Evolutionary conservation across 2,113 vertebrate genomes (phyloP).

Genomic region (Gallinago media): DNA sequence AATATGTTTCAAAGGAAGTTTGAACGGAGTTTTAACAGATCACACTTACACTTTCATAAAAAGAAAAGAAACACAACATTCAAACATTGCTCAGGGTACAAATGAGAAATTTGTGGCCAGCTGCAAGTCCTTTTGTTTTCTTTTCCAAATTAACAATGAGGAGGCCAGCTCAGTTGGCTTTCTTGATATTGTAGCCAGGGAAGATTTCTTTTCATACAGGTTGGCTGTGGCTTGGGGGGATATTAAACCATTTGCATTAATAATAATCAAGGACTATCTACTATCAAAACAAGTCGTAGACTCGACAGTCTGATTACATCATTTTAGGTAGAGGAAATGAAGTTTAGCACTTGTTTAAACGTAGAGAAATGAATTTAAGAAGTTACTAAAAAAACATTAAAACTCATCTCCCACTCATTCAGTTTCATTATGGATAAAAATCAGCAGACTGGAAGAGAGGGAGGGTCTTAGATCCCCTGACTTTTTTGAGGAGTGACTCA

Average conservation of each 20-base stretch:
- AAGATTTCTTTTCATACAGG: background rate
- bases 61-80: background rate
- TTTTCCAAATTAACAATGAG: background rate
- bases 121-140: background rate
- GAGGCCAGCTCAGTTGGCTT: background rate
- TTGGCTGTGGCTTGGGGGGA: background rate
- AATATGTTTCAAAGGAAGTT: background rate
- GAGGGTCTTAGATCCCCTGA: background rate
- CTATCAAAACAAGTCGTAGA: background rate
- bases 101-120: background rate
- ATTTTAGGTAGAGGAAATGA: constrained; percentile 43
- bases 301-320: background rate
- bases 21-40: background rate
- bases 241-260: constrained; percentile 32
- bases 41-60: background rate
- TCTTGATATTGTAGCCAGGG: background rate
- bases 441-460: background rate
- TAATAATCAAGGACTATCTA: constrained; percentile 32
- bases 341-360: constrained; percentile 15
- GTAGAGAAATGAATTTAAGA: constrained; percentile 24
- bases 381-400: background rate
- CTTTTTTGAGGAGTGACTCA: background rate
- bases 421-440: background rate
- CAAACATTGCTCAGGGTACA: background rate
- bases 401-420: background rate